Evolutionary conservation across 2,797 vertebrate species (phyloP).

Genomic region (Knipowitschia caucasica): DNA sequence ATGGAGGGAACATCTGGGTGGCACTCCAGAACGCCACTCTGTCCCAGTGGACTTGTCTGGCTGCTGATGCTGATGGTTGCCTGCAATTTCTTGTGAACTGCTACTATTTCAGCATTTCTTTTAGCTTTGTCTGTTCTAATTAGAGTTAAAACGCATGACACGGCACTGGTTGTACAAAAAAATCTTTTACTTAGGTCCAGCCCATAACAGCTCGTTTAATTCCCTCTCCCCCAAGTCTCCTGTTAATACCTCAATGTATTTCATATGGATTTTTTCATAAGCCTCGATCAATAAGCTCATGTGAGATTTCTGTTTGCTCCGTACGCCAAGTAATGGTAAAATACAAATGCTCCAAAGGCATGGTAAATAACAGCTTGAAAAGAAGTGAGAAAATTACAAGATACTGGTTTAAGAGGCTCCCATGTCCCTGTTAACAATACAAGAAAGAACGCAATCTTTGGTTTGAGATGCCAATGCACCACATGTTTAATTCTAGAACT

Average conservation of each 20-base stretch:
- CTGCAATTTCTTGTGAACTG: conserved; percentile 34
- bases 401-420: not conserved
- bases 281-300: conserved; percentile 53
- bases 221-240: conserved; percentile 13
- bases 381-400: conserved; percentile 11
- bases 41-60: conserved; percentile 40
- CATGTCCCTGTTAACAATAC: not conserved
- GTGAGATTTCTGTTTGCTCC: conserved; percentile 51
- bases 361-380: conserved; percentile 32
- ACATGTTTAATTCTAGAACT: not conserved
- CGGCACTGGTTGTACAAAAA: conserved; percentile 14
- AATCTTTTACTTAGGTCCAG: conserved; percentile 30
- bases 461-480: not conserved
- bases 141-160: conserved; percentile 9
- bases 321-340: conserved; percentile 31
- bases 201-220: conserved; percentile 27
- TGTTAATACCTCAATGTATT: conserved; percentile 53
- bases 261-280: conserved; percentile 60
- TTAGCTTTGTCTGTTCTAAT: not conserved
- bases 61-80: conserved; percentile 15
- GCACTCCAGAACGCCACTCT: conserved; percentile 55
- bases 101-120: conserved; percentile 16
- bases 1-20: conserved; percentile 66
- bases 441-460: not conserved
- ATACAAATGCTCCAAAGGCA: conserved; percentile 23